Percentiles rank a stretch among this genome's conserved stretches.
These are phyloP conservation scores for Athrips mouffetella DNA, from an alignment of 2,888 invertebrate genomes.

Conservation along the genomic window DNA sequence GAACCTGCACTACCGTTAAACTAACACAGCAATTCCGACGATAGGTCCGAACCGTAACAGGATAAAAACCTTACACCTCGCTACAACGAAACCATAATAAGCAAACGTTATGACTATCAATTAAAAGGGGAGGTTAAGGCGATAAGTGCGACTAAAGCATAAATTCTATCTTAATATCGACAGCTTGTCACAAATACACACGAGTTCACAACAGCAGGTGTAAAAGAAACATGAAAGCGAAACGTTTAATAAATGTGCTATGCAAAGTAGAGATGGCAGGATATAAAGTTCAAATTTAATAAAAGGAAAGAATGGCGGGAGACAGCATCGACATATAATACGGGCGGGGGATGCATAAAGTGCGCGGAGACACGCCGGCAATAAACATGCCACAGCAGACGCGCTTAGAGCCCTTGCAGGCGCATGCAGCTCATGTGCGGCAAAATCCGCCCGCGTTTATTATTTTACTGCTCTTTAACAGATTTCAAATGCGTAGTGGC, in stretches of 20 bases:
- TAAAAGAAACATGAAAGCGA: slow-evolving; percentile 6
- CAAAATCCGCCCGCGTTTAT: slow-evolving; percentile 37
- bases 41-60: neutral
- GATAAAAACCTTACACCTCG: too few species aligned
- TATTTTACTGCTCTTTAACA: slow-evolving; percentile 32
- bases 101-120: neutral
- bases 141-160: neutral
- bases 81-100: neutral
- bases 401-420: slow-evolving; percentile 38
- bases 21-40: neutral
- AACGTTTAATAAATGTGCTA: slow-evolving; percentile 31
- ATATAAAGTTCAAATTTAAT: slow-evolving; percentile 41
- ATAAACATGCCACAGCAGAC: slow-evolving; percentile 55
- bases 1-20: slow-evolving; percentile 13
- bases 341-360: slow-evolving; percentile 45
- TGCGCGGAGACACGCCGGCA: slow-evolving; percentile 32
- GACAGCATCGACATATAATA: slow-evolving; percentile 36
- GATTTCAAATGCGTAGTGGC: slow-evolving; percentile 26
- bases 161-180: neutral
- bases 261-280: slow-evolving; percentile 30
- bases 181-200: neutral
- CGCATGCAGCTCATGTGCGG: slow-evolving; percentile 31
- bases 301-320: slow-evolving; percentile 44
- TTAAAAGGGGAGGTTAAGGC: neutral
- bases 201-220: slow-evolving; percentile 12